phyloP scores from a whole-genome alignment of 2,888 invertebrate genomes.

The Orchesella flavescens region DNA sequence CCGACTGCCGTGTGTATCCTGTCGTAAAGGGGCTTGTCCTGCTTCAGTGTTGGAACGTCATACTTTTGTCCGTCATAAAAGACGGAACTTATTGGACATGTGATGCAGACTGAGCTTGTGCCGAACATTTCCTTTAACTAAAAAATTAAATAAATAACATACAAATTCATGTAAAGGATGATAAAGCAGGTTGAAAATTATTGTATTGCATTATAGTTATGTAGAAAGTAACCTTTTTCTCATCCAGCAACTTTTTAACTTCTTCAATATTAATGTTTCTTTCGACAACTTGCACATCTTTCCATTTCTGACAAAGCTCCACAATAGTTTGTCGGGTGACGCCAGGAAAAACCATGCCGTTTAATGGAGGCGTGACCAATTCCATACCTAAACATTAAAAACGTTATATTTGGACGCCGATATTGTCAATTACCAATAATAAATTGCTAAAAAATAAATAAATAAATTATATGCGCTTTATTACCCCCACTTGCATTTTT shows the following conservation, averaged over 20 bases:
- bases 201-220: too few relatives aligned
- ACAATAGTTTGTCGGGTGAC: constrained; percentile 92
- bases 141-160: constrained; percentile 71
- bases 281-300: constrained; percentile 88
- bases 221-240: constrained; percentile 86
- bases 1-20: constrained; percentile 84
- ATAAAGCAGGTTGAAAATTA: too few relatives aligned
- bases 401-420: constrained; percentile 73
- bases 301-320: constrained; percentile 86
- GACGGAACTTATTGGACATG: constrained; percentile 92
- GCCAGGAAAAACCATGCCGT: constrained; percentile 95
- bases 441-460: too few relatives aligned
- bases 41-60: constrained; percentile 83
- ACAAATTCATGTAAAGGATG: not conserved
- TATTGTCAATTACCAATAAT: too few relatives aligned
- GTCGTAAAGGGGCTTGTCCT: constrained; percentile 82
- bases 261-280: constrained; percentile 88
- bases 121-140: constrained; percentile 97
- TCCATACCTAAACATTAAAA: constrained; percentile 82
- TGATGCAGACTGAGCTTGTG: constrained; percentile 96
- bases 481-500: constrained; percentile 92
- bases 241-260: constrained; percentile 82
- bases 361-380: constrained; percentile 92
- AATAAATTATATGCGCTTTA: constrained; percentile 62
- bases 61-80: constrained; percentile 83